phyloP scores from a whole-genome alignment of 64 coral and sea anemone genomes.

The Pachyseris speciosa region DNA sequence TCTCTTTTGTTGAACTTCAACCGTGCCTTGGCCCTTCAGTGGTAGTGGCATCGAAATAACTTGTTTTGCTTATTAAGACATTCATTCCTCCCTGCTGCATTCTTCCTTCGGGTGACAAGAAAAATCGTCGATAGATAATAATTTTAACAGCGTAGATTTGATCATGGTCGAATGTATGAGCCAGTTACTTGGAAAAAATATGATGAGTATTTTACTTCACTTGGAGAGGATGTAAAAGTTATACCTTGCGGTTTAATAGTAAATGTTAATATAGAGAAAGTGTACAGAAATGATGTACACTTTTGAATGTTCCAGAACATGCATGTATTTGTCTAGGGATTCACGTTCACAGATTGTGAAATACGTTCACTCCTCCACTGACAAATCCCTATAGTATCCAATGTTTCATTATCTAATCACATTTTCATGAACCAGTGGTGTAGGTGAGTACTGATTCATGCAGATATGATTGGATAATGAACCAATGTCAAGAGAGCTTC shows the following conservation, averaged over 20 bases:
- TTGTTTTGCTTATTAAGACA: too few relatives aligned
- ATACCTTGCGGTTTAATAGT: slow-evolving; percentile 61
- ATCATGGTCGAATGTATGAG: slow-evolving; percentile 34
- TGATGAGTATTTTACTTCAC: slow-evolving; percentile 22
- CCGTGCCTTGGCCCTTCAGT: too few relatives aligned
- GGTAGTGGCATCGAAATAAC: too few relatives aligned
- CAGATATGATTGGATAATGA: background rate
- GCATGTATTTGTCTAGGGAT: slow-evolving; percentile 7
- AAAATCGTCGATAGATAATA: too few relatives aligned
- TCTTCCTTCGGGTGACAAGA: too few relatives aligned
- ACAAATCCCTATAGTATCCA: background rate
- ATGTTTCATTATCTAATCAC: too few relatives aligned
- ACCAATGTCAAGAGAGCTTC: background rate
- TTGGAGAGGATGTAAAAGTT: slow-evolving; percentile 44
- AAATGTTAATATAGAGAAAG: slow-evolving; percentile 56
- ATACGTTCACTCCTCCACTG: too few relatives aligned
- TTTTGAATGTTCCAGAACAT: background rate
- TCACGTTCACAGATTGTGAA: too few relatives aligned
- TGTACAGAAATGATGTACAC: slow-evolving; percentile 43
- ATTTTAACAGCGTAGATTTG: slow-evolving; percentile 65
- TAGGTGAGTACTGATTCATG: background rate
- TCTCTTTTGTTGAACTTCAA: too few relatives aligned
- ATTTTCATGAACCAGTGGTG: background rate
- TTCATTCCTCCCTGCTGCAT: too few relatives aligned
- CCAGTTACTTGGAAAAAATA: slow-evolving; percentile 56